phyloP scores from a whole-genome alignment of 35 echinoderm and acorn worm species.

The Diadema setosum region DNA sequence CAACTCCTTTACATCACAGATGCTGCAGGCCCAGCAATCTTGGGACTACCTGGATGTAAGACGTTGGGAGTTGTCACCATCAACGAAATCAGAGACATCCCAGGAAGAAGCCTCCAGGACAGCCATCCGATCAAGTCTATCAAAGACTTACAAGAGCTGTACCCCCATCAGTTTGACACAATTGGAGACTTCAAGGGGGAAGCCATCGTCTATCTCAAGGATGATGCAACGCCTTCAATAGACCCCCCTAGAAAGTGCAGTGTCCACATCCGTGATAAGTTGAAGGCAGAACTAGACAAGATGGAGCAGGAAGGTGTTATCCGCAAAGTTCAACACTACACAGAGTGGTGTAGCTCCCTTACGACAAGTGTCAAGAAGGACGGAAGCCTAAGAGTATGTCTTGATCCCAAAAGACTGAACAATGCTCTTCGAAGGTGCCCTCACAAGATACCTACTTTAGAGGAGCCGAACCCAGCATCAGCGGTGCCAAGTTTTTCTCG shows the following conservation, averaged over 20 bases:
- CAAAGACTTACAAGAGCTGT: too few relatives aligned
- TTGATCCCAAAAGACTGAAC: constrained; percentile 70
- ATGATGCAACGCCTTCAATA: constrained; percentile 19
- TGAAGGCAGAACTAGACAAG: constrained; percentile 39
- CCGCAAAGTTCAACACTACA: constrained; percentile 32
- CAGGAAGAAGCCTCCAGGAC: too few relatives aligned
- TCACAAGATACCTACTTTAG: constrained; percentile 46
- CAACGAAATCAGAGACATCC: too few relatives aligned
- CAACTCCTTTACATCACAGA: too few relatives aligned
- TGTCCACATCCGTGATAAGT: constrained; percentile 38
- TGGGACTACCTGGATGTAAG: too few relatives aligned
- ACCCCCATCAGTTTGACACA: too few relatives aligned
- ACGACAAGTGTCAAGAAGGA: constrained; percentile 46
- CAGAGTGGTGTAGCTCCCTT: constrained; percentile 54
- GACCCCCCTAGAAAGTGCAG: constrained; percentile 44
- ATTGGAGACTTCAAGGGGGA: not conserved
- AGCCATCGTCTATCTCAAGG: constrained; percentile 2
- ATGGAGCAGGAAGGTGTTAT: constrained; percentile 46
- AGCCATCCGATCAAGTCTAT: too few relatives aligned
- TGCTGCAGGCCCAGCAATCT: too few relatives aligned
- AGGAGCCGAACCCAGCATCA: too few relatives aligned
- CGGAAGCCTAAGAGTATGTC: not conserved
- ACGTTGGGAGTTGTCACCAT: too few relatives aligned
- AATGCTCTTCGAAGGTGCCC: constrained; percentile 42
- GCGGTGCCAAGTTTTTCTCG: too few relatives aligned